Conservation (phyloP, 2,797 vertebrate species). For the Alosa sapidissima region DNA sequence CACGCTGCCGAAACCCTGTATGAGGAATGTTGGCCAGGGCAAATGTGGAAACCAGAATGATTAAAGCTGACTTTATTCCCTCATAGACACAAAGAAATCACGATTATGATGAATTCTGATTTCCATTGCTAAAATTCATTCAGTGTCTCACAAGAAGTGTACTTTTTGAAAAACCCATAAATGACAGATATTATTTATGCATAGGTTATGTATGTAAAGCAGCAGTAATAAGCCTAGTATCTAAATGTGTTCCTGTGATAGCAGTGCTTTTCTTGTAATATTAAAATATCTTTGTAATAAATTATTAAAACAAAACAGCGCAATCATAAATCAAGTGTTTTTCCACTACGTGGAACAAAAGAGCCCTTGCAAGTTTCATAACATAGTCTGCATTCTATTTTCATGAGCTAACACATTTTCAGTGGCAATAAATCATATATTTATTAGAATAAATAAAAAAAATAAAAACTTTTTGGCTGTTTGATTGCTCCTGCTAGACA, state of each 20-base stretch:
- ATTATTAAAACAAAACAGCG: neutral
- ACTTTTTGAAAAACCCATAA: too few species aligned
- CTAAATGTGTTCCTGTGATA: neutral
- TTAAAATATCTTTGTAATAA: neutral
- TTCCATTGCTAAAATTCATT: neutral
- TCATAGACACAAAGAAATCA: neutral
- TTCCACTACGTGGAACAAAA: neutral
- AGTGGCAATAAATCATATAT: neutral
- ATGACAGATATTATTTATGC: neutral
- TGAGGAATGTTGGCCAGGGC: neutral
- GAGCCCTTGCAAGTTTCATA: neutral
- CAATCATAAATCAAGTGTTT: neutral
- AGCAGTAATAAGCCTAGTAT: neutral
- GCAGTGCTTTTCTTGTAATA: neutral
- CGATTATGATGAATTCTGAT: neutral
- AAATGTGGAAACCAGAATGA: conserved; percentile 8
- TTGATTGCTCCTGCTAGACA: neutral
- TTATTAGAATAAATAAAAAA: neutral
- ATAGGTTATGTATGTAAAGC: neutral
- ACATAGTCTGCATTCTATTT: neutral
- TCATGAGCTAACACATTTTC: neutral
- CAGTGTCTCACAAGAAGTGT: neutral
- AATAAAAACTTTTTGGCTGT: neutral
- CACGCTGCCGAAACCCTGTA: neutral
- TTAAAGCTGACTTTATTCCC: neutral